Conservation (phyloP, 53 echinoderm and acorn worm species). For the Mesocentrotus franciscanus region DNA sequence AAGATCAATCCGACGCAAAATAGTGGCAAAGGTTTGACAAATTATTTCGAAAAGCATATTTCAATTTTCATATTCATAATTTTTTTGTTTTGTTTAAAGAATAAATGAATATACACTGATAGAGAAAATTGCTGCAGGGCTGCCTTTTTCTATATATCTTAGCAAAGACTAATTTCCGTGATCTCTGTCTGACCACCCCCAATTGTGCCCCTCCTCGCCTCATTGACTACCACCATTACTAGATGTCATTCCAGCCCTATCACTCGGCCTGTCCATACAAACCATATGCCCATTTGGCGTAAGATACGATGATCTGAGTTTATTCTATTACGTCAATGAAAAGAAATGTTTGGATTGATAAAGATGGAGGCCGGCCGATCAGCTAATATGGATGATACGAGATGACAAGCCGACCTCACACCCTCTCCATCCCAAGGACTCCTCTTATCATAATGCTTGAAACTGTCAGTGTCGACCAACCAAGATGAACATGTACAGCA, state of each 20-base stretch:
- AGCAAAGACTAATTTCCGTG: neutral
- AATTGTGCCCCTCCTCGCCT: slow-evolving; percentile 12
- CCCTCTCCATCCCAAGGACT: slow-evolving; percentile 6
- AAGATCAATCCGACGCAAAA: no score
- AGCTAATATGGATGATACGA: slow-evolving; percentile 40
- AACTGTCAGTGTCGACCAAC: no score
- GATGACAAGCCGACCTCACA: slow-evolving; percentile 35
- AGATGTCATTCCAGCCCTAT: slow-evolving; percentile 12
- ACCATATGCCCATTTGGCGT: slow-evolving; percentile 45
- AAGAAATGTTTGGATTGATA: slow-evolving; percentile 36
- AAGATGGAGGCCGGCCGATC: neutral
- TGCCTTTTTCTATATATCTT: neutral
- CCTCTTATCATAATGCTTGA: neutral
- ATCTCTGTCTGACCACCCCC: neutral
- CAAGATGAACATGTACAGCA: neutral
- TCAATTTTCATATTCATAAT: no score
- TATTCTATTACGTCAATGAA: slow-evolving; percentile 52
- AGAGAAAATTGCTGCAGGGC: no score
- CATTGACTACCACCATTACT: slow-evolving; percentile 28
- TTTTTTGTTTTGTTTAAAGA: no score
- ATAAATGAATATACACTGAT: no score
- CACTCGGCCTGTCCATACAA: slow-evolving; percentile 39
- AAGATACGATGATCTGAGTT: slow-evolving; percentile 44
- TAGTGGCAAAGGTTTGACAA: neutral
- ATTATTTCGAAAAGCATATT: neutral